phyloP scores from a whole-genome alignment of 2,797 vertebrate genomes.

The Chlorospingus semifuscus region DNA sequence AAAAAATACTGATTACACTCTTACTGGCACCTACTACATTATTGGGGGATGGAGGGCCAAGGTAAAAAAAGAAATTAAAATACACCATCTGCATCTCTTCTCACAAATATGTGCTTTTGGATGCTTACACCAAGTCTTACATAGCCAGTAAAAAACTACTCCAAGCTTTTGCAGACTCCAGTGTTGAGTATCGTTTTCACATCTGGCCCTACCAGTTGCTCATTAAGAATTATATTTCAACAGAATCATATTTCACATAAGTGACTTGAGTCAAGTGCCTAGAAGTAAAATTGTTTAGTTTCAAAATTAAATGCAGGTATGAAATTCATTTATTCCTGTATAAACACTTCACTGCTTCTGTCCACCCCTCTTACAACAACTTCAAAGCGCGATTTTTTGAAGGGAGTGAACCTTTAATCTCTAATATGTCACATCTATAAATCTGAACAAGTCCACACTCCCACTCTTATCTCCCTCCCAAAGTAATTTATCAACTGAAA shows the following conservation, averaged over 20 bases:
- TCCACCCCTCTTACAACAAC: not conserved
- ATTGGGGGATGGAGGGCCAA: not conserved
- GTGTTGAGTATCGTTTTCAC: not conserved
- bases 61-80: not conserved
- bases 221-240: not conserved
- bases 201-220: not conserved
- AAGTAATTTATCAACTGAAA: not conserved
- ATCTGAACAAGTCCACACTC: not conserved
- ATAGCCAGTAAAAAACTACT: not conserved
- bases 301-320: not conserved
- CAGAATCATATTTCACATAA: not conserved
- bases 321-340: not conserved
- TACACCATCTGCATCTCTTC: not conserved
- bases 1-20: conserved; percentile 47
- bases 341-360: not conserved
- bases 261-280: not conserved
- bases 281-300: not conserved
- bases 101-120: not conserved
- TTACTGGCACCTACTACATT: conserved; percentile 29
- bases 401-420: not conserved
- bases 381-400: not conserved
- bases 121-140: not conserved
- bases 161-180: not conserved
- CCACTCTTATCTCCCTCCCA: not conserved
- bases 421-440: not conserved